Conservation (phyloP, 1,140 invertebrate species). For the Drosophila saltans region DNA sequence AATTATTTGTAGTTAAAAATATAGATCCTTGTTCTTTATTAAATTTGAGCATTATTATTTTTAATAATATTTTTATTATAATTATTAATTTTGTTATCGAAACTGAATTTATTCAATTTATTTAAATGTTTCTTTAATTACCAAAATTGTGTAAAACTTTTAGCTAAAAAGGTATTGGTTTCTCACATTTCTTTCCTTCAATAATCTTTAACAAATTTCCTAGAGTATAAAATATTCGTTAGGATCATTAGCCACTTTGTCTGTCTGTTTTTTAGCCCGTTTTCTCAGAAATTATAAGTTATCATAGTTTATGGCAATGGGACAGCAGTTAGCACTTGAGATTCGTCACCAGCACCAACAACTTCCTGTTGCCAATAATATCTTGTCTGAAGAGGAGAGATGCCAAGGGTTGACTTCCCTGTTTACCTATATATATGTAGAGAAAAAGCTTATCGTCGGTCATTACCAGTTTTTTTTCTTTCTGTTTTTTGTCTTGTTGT, state of each 20-base stretch:
- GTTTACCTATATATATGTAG: slow-evolving; percentile 25
- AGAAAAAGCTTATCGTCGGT: slow-evolving; percentile 15
- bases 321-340: slow-evolving; percentile 37
- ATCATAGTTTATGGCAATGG: slow-evolving; percentile 44
- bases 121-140: too few relatives aligned
- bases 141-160: too few relatives aligned
- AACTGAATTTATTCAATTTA: too few relatives aligned
- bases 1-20: too few relatives aligned
- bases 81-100: too few relatives aligned
- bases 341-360: slow-evolving; percentile 33
- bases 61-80: too few relatives aligned
- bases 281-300: slow-evolving; percentile 50
- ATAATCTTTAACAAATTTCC: slow-evolving; percentile 5
- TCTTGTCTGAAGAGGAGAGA: slow-evolving; percentile 34
- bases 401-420: slow-evolving; percentile 57
- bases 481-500: neutral
- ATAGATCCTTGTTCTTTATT: too few relatives aligned
- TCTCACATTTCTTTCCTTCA: too few relatives aligned
- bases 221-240: slow-evolving; percentile 1
- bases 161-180: too few relatives aligned
- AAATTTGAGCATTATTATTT: too few relatives aligned
- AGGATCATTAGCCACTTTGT: neutral
- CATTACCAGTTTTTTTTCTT: slow-evolving; percentile 14
- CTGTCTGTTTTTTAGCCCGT: neutral
- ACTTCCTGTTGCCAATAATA: slow-evolving; percentile 51